phyloP scores from a whole-genome alignment of 1,140 invertebrate genomes.

The Cydia splendana region DNA sequence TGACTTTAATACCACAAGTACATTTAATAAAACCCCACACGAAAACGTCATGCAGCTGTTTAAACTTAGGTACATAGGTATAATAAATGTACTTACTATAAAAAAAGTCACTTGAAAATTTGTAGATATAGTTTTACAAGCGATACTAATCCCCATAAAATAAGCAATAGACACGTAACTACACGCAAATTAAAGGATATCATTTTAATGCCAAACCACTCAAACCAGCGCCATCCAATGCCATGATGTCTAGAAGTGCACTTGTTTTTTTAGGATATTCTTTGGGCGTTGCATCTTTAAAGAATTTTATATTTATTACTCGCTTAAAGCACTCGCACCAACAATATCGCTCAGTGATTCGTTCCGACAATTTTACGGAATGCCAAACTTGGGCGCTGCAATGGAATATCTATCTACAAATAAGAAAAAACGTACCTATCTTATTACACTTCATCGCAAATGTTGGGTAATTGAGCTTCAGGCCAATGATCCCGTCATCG shows the following conservation, averaged over 20 bases:
- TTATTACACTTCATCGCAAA: conserved; percentile 23
- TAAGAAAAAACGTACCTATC: conserved; percentile 34
- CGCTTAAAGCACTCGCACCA: conserved; percentile 34
- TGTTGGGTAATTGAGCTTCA: conserved; percentile 40
- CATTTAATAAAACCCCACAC: too few species aligned
- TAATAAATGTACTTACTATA: neutral
- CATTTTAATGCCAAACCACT: conserved; percentile 21
- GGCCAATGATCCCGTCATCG: conserved; percentile 43
- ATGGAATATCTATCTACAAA: conserved; percentile 41
- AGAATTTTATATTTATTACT: conserved; percentile 20
- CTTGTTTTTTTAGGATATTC: conserved; percentile 17
- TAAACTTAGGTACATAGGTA: too few species aligned
- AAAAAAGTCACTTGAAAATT: neutral
- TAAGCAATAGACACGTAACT: conserved; percentile 1
- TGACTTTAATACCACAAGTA: too few species aligned
- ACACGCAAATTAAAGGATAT: conserved; percentile 11
- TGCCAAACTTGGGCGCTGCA: conserved; percentile 39
- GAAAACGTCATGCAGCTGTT: too few species aligned
- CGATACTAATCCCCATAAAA: neutral
- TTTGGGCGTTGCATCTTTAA: conserved; percentile 12
- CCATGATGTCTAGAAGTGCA: neutral
- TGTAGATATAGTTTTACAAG: neutral
- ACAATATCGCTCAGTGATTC: conserved; percentile 42
- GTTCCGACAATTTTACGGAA: conserved; percentile 48
- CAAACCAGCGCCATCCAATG: neutral